These are phyloP conservation scores for Agrotis exclamationis DNA, from an alignment of 2,888 invertebrate genomes.

Conservation along the genomic window DNA sequence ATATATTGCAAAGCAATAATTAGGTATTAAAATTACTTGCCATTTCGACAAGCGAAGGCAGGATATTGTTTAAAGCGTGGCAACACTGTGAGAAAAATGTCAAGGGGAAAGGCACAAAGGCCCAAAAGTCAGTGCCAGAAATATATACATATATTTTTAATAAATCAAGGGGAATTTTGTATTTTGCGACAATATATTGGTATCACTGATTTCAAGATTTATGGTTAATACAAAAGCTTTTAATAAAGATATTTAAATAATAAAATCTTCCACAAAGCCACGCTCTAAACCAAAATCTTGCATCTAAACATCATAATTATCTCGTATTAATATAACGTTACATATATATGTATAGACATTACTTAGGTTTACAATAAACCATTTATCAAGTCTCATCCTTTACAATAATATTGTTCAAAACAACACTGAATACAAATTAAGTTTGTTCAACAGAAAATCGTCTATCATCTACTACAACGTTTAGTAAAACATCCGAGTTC, in stretches of 20 bases:
- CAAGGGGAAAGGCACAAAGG: not conserved
- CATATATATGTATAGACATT: conserved; percentile 59
- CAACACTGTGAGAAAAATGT: conserved; percentile 10
- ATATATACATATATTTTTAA: too few relatives aligned
- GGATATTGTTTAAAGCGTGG: conserved; percentile 30
- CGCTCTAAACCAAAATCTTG: conserved; percentile 42
- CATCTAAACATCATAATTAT: conserved; percentile 59
- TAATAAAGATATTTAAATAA: not conserved
- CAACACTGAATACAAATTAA: conserved; percentile 62
- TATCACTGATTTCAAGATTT: not conserved
- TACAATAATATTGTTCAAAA: conserved; percentile 65
- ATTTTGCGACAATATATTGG: not conserved
- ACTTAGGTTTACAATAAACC: conserved; percentile 60
- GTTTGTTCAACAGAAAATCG: conserved; percentile 61
- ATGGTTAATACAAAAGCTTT: not conserved
- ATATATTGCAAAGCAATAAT: conserved; percentile 62
- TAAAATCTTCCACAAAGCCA: not conserved
- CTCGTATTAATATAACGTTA: conserved; percentile 60
- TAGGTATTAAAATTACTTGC: conserved; percentile 56
- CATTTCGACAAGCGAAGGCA: conserved; percentile 46
- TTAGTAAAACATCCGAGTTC: conserved; percentile 69
- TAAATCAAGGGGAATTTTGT: not conserved
- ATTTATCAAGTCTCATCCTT: conserved; percentile 74
- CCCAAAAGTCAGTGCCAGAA: too few relatives aligned
- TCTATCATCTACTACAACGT: conserved; percentile 72